Base-by-base conservation (phyloP, 2,797 vertebrate species). In the Nyctalus aviator region DNA sequence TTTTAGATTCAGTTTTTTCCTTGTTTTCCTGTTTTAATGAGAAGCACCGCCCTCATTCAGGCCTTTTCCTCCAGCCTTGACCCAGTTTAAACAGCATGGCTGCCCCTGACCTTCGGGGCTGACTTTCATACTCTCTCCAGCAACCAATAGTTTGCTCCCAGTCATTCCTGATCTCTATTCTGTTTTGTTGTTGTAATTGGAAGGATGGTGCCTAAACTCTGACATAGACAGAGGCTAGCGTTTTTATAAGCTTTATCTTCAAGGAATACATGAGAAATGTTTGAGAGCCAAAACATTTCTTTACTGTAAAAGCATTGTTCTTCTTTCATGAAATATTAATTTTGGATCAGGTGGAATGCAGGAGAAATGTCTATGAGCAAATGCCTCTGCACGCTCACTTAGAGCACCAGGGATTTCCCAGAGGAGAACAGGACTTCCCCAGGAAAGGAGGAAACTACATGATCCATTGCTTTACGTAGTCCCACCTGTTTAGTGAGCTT, bases 321-420 rank as follows among this genome's bases (percentile, higher is more conserved):
- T 88, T 75, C 53, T 78, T 93, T 96, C 90, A 94, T 96, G 95
- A 96, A 95, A 95, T 95, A 93, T 95, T 96, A 91, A 95, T 96
- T 91, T 89, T 2, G 2, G 68, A 82, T 88, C 88, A 75, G 78
- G 88, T 71, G 78, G 90, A 64, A 92, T 0, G 30, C 57, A 73
- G 86, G 50, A 94, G 93, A 92, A 95, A 72, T 95, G 90, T 93
- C 96, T 93, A 81, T 92, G 90, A 86, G 79, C 77, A 93, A 91
- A 78, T 62, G 12, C 15, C 17, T 64, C 62, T 53, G 78, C n/a
- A 30, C 84, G 73, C 79, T 84, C 76, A 5, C 66, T 84, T 85
- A 53, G 78, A 53, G 71, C 5, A 0, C 8, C 14, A 10, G 68
- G 27, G n/a, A 75, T 76, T 73, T 84, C 92, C 84, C 95, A 20